phyloP scores from a whole-genome alignment of 2,113 vertebrate species.

The Alouatta palliata region DNA sequence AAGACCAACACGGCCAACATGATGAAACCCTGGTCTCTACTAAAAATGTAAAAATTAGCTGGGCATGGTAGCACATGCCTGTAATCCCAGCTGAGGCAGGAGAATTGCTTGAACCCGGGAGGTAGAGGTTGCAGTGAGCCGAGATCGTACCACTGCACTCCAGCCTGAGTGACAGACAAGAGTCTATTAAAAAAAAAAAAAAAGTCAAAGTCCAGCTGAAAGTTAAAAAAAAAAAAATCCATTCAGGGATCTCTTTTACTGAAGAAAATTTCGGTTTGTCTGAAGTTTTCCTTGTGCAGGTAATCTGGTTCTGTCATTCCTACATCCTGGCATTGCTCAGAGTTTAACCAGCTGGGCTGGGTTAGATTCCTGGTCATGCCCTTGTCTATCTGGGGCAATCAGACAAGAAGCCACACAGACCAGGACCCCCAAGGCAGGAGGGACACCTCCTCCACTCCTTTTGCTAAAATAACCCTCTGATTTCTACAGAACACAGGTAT shows the following conservation, averaged over 20 bases:
- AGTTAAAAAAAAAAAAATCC: background rate
- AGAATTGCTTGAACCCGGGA: background rate
- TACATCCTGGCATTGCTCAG: background rate
- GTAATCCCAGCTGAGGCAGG: background rate
- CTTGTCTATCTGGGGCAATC: background rate
- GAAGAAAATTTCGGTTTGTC: background rate
- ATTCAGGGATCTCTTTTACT: background rate
- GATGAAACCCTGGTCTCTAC: background rate
- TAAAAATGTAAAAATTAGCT: background rate
- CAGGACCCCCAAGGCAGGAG: fast-evolving
- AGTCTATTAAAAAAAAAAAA: too few species aligned
- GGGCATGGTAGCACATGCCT: background rate
- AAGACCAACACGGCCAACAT: background rate
- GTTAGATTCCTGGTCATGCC: fast-evolving
- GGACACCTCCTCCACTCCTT: background rate
- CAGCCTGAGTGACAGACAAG: too few species aligned
- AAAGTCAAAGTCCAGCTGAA: background rate
- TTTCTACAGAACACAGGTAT: background rate
- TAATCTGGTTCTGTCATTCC: background rate
- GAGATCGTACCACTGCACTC: too few species aligned
- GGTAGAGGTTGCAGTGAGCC: too few species aligned
- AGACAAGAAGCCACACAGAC: background rate
- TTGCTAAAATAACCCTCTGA: background rate
- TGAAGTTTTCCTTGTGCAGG: background rate
- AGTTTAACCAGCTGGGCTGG: background rate